phyloP scores from a whole-genome alignment of 2,113 vertebrate genomes.

The Protobothrops flavoviridis region DNA sequence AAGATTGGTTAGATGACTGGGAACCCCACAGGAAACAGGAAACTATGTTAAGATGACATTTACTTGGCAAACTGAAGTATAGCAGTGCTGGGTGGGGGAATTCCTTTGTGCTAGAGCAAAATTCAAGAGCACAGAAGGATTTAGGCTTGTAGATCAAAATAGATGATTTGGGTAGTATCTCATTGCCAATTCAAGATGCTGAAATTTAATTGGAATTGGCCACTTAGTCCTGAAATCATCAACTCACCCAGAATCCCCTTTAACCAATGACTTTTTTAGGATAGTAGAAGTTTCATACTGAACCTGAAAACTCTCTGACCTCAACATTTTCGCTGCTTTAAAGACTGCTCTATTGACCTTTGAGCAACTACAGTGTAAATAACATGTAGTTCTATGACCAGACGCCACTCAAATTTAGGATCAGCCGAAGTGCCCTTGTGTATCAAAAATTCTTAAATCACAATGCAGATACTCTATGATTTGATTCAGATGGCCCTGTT shows the following conservation, averaged over 20 bases:
- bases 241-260: neutral
- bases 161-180: conserved; percentile 13
- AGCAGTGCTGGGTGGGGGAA: conserved; percentile 46
- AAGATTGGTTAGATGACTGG: conserved; percentile 48
- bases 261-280: neutral
- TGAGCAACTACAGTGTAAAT: neutral
- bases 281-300: neutral
- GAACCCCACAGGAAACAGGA: conserved; percentile 56
- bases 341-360: neutral
- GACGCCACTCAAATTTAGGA: neutral
- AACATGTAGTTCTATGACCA: neutral
- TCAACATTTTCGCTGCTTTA: neutral
- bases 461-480: neutral
- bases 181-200: neutral
- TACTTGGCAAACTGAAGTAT: conserved; percentile 60
- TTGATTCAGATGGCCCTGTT: neutral
- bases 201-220: neutral
- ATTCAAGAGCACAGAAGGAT: conserved; percentile 59
- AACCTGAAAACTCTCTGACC: neutral
- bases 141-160: conserved; percentile 57
- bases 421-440: neutral
- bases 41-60: conserved; percentile 69
- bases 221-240: neutral
- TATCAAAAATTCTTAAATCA: neutral
- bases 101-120: conserved; percentile 55